A percentile compares a stretch with the other conserved stretches of the same genome.
Conservation (phyloP, 1,140 invertebrate genomes). For the Copidosoma floridanum region DNA sequence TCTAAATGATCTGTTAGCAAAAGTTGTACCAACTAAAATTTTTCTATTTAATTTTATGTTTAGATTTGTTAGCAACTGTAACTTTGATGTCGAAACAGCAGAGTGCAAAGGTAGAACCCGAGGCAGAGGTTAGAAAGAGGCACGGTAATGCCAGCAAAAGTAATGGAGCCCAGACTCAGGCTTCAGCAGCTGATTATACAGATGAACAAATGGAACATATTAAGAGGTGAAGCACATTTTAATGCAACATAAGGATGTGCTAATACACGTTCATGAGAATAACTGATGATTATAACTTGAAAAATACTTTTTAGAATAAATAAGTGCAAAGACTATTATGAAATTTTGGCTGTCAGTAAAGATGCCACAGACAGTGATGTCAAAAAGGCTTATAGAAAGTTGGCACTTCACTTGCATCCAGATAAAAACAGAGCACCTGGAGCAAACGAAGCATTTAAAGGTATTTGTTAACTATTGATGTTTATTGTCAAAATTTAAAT, state of each 20-base stretch:
- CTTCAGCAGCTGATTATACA: conserved; percentile 59
- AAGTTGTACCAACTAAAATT: neutral
- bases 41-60: neutral
- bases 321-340: conserved; percentile 95
- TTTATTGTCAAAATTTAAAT: neutral
- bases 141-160: conserved; percentile 40
- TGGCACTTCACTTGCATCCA: conserved; percentile 94
- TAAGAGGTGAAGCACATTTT: conserved; percentile 58
- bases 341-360: conserved; percentile 88
- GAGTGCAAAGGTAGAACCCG: conserved; percentile 48
- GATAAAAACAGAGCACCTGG: conserved; percentile 98
- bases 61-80: conserved; percentile 48
- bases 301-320: conserved; percentile 63
- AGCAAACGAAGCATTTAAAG: conserved; percentile 97
- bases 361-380: conserved; percentile 91
- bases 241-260: too few relatives aligned
- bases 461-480: conserved; percentile 39
- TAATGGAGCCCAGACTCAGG: conserved; percentile 34
- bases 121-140: conserved; percentile 47
- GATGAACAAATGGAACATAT: conserved; percentile 66
- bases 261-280: too few relatives aligned
- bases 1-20: too few relatives aligned
- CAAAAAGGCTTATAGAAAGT: conserved; percentile 95
- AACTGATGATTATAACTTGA: too few relatives aligned
- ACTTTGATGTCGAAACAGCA: conserved; percentile 42